These are phyloP conservation scores for Apodemia duryi DNA, from an alignment of 2,888 invertebrate genomes.

Conservation along the genomic window DNA sequence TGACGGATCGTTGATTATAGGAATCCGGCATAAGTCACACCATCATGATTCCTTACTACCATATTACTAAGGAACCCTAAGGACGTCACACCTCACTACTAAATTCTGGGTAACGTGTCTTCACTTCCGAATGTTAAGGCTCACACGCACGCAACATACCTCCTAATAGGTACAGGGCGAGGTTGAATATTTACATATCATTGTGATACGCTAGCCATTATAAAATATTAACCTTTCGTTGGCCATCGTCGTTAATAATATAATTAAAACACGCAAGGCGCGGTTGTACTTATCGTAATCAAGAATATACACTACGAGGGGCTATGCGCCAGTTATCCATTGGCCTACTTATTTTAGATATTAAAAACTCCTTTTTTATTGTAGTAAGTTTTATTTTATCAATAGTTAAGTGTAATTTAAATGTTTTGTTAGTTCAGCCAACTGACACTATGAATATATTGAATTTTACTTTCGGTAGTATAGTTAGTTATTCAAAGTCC, in stretches of 20 bases:
- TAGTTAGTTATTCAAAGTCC: no score
- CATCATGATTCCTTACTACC: no score
- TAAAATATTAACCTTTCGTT: constrained; percentile 75
- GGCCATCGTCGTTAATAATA: constrained; percentile 74
- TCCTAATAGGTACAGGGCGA: constrained; percentile 62
- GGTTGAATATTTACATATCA: constrained; percentile 77
- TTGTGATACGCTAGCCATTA: constrained; percentile 73
- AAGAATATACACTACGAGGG: constrained; percentile 49
- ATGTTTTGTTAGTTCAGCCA: not conserved
- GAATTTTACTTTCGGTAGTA: no score
- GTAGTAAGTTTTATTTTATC: not conserved
- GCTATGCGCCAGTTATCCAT: constrained; percentile 31
- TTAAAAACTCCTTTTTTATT: constrained; percentile 19
- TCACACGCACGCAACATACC: constrained; percentile 63
- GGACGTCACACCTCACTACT: constrained; percentile 59
- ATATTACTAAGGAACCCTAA: constrained; percentile 25
- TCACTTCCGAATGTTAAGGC: constrained; percentile 69
- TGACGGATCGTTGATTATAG: no score
- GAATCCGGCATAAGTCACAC: no score
- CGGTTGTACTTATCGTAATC: constrained; percentile 68
- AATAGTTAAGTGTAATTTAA: not conserved
- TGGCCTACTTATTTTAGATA: constrained; percentile 34
- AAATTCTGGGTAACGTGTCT: constrained; percentile 66
- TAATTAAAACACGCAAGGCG: constrained; percentile 78
- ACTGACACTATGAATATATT: no score